Percentiles rank a stretch among this genome's conserved stretches.
These are phyloP conservation scores for Venustaconcha ellipsiformis DNA, from an alignment of 1,140 invertebrate species.

Conservation along the genomic window DNA sequence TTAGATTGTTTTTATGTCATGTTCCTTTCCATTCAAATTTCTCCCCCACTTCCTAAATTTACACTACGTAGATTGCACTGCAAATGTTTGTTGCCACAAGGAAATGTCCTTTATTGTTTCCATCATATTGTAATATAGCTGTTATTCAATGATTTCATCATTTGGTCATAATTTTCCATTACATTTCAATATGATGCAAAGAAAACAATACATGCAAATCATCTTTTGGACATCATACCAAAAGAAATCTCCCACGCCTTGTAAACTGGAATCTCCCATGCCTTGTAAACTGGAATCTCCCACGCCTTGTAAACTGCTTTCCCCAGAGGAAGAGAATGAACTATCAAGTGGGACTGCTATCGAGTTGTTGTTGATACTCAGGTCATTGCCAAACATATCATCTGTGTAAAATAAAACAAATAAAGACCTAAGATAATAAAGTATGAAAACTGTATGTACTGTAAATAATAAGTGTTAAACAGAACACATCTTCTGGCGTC, in stretches of 20 bases:
- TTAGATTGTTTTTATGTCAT: no score
- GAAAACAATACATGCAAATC: conserved; percentile 1
- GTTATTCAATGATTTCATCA: no score
- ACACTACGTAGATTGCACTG: no score
- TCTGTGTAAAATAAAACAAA: conserved; percentile 41
- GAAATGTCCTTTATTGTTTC: no score
- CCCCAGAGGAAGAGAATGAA: conserved; percentile 39
- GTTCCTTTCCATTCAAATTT: no score
- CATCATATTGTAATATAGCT: no score
- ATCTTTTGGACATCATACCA: background rate
- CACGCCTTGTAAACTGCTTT: conserved; percentile 32
- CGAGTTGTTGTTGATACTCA: conserved; percentile 59
- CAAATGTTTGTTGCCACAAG: no score
- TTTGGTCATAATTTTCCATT: no score
- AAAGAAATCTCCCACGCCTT: conserved; percentile 1
- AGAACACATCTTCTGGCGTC: background rate
- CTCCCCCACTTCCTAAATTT: no score
- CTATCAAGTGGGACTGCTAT: conserved; percentile 55
- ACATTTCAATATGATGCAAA: conserved; percentile 2
- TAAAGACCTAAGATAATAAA: background rate
- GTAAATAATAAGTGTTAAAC: background rate
- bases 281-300: conserved; percentile 21
- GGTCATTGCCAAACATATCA: conserved; percentile 54
- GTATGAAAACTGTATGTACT: background rate
- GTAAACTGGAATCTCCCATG: conserved; percentile 21